Evolutionary conservation across 2,888 invertebrate genomes (phyloP), one percentile per base, ranked within the genome.

Genomic region (Oeneis ivallda): DNA sequence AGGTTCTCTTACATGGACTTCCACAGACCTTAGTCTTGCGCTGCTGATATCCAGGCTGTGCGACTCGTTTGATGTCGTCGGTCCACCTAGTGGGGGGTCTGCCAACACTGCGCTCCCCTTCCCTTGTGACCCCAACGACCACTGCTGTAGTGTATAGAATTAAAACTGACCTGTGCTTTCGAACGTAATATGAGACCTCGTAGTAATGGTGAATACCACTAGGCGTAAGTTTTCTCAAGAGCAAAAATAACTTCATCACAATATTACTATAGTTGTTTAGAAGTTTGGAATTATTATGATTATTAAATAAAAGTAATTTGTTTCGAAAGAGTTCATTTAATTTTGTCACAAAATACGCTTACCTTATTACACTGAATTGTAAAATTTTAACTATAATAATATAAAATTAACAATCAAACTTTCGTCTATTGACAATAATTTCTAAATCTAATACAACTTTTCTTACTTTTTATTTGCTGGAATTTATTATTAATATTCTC

Each of bases 231-330:
- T n/a, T n/a, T 8, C 45, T 15, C 26, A 26, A 26, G 26, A 37
- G 9, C 19, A 50, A 53, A 53, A 34, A 34, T 41, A 56, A 56
- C 56, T 56, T 56, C 56, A 41, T 41, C 8, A 15, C 13, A 37
- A 37, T 8, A 9, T 37, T 37, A 37, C 1, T 26, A 54, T 8
- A 32, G 17, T 39, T 34, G 72, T 72, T 72, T 70, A 68, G 73
- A 62, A 62, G 53, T 66, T 84, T 83, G 77, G 80, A 79, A 79
- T 76, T 78, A 80, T 76, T 78, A 76, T 74, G 71, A 76, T 79
- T 73, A 77, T 74, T 76, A 78, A 76, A 74, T 70, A 70, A 84
- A 83, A 60, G 39, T 49, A 82, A 80, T 79, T 80, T 81, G 82
- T 84, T 79, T 58, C 64, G 41, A 73, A 70, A 79, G 75, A 71